Evolutionary conservation across 2,888 invertebrate species (phyloP).

Genomic region (Agonopterix arenella): DNA sequence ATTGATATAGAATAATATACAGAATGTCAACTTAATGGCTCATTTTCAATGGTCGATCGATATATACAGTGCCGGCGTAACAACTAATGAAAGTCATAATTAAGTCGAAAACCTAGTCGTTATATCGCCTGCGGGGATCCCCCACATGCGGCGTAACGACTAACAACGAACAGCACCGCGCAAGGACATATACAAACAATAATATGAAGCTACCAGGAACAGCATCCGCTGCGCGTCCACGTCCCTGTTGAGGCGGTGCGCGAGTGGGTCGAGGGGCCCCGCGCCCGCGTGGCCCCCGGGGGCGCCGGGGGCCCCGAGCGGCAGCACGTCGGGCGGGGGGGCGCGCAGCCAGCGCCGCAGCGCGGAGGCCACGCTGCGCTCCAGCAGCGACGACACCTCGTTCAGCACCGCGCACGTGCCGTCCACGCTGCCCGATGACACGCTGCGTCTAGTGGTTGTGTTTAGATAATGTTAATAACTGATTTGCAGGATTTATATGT

Average conservation of each 20-base stretch:
- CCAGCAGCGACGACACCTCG: conserved; percentile 91
- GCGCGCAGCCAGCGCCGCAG: conserved; percentile 82
- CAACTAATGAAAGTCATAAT: no score
- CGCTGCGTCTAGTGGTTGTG: conserved; percentile 81
- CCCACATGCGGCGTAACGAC: no score
- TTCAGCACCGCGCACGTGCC: conserved; percentile 98
- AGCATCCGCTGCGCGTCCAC: conserved; percentile 85
- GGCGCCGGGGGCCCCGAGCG: conserved; percentile 36
- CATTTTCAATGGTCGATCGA: no score
- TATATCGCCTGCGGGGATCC: no score
- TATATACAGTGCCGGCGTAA: no score
- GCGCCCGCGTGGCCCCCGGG: conserved; percentile 53
- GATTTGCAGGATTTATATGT: no score
- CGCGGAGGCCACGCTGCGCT: conserved; percentile 87
- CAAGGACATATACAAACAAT: no score
- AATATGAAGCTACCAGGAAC: conserved; percentile 79
- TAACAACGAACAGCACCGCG: no score
- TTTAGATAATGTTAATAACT: no score
- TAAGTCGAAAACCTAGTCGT: no score
- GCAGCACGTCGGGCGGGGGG: conserved; percentile 48
- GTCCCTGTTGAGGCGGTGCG: conserved; percentile 80
- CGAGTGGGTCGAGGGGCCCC: conserved; percentile 37
- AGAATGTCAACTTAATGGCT: no score
- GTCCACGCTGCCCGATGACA: conserved; percentile 94
- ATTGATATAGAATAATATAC: no score